Conservation (phyloP, 2,888 invertebrate genomes). For the Epistrophe eligans region DNA sequence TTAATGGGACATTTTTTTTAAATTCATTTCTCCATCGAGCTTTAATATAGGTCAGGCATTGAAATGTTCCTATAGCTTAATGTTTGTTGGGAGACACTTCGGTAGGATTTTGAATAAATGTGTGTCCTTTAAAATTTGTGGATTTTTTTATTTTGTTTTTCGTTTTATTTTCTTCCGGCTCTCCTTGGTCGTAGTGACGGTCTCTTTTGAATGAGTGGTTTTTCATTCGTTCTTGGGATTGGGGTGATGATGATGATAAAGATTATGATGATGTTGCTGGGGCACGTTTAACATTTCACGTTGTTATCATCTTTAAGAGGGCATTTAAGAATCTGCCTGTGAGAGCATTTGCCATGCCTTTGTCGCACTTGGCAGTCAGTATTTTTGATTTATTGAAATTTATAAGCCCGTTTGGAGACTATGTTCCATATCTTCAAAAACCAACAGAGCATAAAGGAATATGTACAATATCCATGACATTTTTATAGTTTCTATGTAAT, state of each 20-base stretch:
- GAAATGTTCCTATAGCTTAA: constrained; percentile 2
- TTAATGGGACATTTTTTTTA: constrained; percentile 39
- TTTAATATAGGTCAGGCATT: not conserved
- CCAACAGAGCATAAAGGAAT: not conserved
- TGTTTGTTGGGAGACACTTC: constrained; percentile 3
- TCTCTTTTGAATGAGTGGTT: not conserved
- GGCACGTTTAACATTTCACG: constrained; percentile 62
- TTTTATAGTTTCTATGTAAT: not conserved
- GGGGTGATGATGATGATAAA: constrained; percentile 10
- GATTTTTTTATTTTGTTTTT: not conserved
- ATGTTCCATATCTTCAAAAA: constrained; percentile 10
- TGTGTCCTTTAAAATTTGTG: not conserved
- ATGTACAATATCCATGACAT: not conserved
- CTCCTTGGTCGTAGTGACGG: not conserved
- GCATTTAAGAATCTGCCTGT: constrained; percentile 57
- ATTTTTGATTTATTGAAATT: constrained; percentile 72
- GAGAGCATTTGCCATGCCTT: constrained; percentile 51
- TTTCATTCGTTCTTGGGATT: constrained; percentile 3
- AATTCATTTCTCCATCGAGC: constrained; percentile 41
- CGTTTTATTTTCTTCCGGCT: not conserved
- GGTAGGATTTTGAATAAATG: constrained; percentile 29
- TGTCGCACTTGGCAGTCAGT: constrained; percentile 67
- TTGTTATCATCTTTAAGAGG: constrained; percentile 48
- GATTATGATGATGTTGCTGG: constrained; percentile 35
- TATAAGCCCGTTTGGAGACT: constrained; percentile 44